These are phyloP conservation scores for Mionectes olivaceus DNA, from an alignment of 2,797 vertebrate species.

Conservation along the genomic window DNA sequence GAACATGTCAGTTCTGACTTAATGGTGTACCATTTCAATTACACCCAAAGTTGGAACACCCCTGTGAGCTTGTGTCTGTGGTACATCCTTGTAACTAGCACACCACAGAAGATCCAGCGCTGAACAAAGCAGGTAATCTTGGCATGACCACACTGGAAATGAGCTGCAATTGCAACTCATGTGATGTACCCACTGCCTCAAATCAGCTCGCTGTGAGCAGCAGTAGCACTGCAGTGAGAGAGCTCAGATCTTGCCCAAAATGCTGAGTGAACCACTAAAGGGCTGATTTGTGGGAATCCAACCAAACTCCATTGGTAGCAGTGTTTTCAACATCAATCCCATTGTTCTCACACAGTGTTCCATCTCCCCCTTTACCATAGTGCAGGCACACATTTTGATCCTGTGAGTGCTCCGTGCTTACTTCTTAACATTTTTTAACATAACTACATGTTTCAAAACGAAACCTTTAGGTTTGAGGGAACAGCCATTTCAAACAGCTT, in stretches of 20 bases:
- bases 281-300: accelerated
- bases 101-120: not conserved
- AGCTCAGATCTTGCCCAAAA: not conserved
- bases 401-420: not conserved
- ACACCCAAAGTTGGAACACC: not conserved
- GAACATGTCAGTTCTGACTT: not conserved
- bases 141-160: not conserved
- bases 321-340: not conserved
- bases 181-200: not conserved
- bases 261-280: not conserved
- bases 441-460: not conserved
- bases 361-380: not conserved
- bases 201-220: not conserved
- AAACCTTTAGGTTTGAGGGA: not conserved
- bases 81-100: accelerated
- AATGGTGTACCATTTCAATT: not conserved
- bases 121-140: not conserved
- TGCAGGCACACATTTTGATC: not conserved
- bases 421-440: no score
- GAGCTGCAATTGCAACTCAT: not conserved
- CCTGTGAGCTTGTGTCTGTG: not conserved
- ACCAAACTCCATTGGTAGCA: not conserved
- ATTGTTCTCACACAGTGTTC: not conserved
- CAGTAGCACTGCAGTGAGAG: accelerated
- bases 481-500: accelerated